Evolutionary conservation across 2,797 vertebrate species (phyloP).

Genomic region (Pelobates cultripes): DNA sequence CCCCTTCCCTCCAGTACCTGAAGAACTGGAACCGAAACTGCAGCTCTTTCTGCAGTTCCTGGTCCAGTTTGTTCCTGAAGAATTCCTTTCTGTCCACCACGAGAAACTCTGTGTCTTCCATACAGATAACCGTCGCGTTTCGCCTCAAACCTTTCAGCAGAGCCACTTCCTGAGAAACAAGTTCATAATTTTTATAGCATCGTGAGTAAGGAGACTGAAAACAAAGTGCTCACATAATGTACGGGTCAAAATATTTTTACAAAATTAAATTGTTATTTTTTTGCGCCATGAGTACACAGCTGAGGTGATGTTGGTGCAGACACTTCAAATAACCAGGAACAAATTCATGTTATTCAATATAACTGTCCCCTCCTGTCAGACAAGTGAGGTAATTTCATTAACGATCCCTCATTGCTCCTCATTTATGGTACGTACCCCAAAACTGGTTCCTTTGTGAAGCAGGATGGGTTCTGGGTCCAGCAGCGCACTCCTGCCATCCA

Average conservation of each 20-base stretch:
- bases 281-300: too few relatives aligned
- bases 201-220: too few relatives aligned
- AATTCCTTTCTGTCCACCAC: slow-evolving; percentile 70
- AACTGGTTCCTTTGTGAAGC: slow-evolving; percentile 60
- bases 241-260: too few relatives aligned
- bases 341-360: too few relatives aligned
- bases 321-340: too few relatives aligned
- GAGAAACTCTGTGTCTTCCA: slow-evolving; percentile 71
- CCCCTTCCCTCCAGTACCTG: slow-evolving; percentile 55
- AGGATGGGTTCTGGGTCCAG: slow-evolving; percentile 54
- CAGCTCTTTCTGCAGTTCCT: slow-evolving; percentile 66
- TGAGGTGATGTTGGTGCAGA: too few relatives aligned
- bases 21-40: slow-evolving; percentile 61
- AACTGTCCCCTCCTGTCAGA: too few relatives aligned
- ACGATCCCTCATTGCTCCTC: too few relatives aligned
- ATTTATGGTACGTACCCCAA: slow-evolving; percentile 51
- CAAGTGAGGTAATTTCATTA: too few relatives aligned
- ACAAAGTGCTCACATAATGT: too few relatives aligned
- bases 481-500: slow-evolving; percentile 67
- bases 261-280: too few relatives aligned
- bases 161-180: slow-evolving; percentile 62
- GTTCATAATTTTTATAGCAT: neutral
- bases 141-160: slow-evolving; percentile 59
- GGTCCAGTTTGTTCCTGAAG: slow-evolving; percentile 61
- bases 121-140: slow-evolving; percentile 64